Evolutionary conservation across 37 sponge, comb jelly and placozoan species (phyloP), one percentile per base, ranked within the genome.

Genomic region (Halichondria panicea): DNA sequence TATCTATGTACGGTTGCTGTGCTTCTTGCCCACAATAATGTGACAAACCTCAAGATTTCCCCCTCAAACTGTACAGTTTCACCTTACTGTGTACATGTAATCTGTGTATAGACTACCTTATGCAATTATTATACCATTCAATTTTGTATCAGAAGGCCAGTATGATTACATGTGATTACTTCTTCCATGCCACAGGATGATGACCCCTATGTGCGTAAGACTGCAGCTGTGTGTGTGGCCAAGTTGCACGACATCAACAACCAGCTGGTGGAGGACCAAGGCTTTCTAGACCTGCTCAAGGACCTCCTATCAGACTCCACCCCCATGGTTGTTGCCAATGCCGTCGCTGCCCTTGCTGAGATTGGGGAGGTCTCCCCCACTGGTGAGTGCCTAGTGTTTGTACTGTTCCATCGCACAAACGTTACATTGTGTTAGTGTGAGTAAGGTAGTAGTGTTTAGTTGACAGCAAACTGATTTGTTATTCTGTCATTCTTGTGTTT

Each of bases 281-380:
- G 99, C 24, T 98, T 98, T 71, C 83, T 98, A 60, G 99, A 98
- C 45, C 77, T 89, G 55, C 89, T 98, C 42, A 91, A 89, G 66
- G 99, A 98, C 38, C 82, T 93, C 15, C 84, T 98, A 64, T 95
- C 96, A 61, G 99, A 98, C 71, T 89, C 95, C 69, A 92, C 89
- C 74, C 99, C 99, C 72, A 98, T 98, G 99, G 98, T 98, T 24
- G 99, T 98, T 22, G 99, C 99, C 56, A 98, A 98, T 84, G 93
- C 99, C 53, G 96, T 98, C 15, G 99, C 99, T 32, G 87, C 99
- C 13, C 73, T 98, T 58, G 83, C 89, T 42, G 99, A 98, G 69
- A 98, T 98, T 37, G 63, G 89, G 4, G 96, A 98, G 46, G 80
- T 88, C 41, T 92, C 94, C 30, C 93, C 93, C 21, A 82, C 77